A percentile compares a stretch with the other conserved stretches of the same genome.
Conservation (phyloP, 2,888 invertebrate genomes). For the Drosophila leonis region DNA sequence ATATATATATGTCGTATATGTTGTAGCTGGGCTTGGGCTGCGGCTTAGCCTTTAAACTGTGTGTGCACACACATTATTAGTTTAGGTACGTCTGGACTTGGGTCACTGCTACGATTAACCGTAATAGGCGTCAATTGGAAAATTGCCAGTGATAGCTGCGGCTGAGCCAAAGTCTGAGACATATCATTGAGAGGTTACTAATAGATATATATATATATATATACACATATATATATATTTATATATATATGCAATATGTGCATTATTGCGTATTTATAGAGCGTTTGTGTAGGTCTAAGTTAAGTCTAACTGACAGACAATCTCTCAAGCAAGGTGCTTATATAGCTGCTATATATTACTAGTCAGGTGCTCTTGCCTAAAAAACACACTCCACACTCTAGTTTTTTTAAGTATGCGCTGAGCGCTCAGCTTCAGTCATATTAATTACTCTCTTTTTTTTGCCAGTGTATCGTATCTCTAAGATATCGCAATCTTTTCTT, state of each 20-base stretch:
- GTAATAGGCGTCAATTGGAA: constrained; percentile 81
- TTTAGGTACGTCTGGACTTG: constrained; percentile 81
- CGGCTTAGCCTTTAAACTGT: constrained; percentile 79
- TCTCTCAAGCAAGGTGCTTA: background rate
- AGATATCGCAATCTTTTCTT: background rate
- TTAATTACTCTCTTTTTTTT: background rate
- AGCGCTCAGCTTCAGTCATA: too few species aligned
- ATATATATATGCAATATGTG: background rate
- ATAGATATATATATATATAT: background rate
- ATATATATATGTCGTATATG: background rate
- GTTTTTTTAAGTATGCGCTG: too few species aligned
- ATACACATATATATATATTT: background rate
- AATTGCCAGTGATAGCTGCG: constrained; percentile 70
- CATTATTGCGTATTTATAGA: background rate
- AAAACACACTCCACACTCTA: too few species aligned
- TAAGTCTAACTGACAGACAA: constrained; percentile 1
- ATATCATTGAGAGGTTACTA: constrained; percentile 14
- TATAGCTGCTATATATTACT: background rate
- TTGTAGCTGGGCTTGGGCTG: constrained; percentile 35
- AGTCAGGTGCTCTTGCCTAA: too few species aligned
- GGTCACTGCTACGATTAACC: constrained; percentile 80
- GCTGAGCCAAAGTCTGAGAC: constrained; percentile 31
- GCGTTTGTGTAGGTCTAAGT: background rate
- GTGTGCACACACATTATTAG: constrained; percentile 69
- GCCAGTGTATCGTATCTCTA: background rate